A percentile compares a stretch with the other conserved stretches of the same genome.
These are phyloP conservation scores for Neoaliturus tenellus DNA, from an alignment of 2,888 invertebrate species.

Conservation along the genomic window DNA sequence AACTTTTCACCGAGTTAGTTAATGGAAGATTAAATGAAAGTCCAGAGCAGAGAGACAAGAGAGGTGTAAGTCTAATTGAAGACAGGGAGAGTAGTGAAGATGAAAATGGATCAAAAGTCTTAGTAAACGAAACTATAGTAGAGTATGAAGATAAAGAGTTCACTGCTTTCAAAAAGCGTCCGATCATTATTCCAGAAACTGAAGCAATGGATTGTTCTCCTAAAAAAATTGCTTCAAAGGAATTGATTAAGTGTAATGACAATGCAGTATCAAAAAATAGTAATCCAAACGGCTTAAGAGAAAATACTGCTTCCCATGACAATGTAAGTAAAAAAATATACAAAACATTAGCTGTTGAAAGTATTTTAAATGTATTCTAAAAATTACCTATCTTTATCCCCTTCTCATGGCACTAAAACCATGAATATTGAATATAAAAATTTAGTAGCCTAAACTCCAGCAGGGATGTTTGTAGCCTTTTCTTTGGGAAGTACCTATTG, in stretches of 20 bases:
- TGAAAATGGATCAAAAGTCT: neutral
- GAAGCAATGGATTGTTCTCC: neutral
- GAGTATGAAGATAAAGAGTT: neutral
- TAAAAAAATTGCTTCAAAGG: neutral
- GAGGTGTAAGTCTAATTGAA: neutral
- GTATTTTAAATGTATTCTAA: too few species aligned
- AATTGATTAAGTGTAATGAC: neutral
- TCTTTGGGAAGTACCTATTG: too few species aligned
- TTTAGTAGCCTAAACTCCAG: too few species aligned
- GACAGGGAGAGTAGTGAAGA: neutral
- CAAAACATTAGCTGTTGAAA: too few species aligned
- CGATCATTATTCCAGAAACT: neutral
- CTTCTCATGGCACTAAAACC: too few species aligned
- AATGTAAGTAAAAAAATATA: slow-evolving; percentile 22
- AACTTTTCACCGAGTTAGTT: slow-evolving; percentile 8
- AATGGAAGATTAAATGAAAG: neutral
- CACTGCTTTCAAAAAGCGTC: neutral
- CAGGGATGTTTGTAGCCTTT: too few species aligned
- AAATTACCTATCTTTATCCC: too few species aligned
- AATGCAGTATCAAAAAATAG: neutral
- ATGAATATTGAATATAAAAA: too few species aligned
- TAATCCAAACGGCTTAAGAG: neutral
- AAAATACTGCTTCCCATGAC: neutral
- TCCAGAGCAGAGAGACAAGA: neutral
- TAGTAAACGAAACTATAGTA: slow-evolving; percentile 8